These are phyloP conservation scores for Opisthograptis luteolata DNA, from an alignment of 2,888 invertebrate genomes.

Conservation along the genomic window DNA sequence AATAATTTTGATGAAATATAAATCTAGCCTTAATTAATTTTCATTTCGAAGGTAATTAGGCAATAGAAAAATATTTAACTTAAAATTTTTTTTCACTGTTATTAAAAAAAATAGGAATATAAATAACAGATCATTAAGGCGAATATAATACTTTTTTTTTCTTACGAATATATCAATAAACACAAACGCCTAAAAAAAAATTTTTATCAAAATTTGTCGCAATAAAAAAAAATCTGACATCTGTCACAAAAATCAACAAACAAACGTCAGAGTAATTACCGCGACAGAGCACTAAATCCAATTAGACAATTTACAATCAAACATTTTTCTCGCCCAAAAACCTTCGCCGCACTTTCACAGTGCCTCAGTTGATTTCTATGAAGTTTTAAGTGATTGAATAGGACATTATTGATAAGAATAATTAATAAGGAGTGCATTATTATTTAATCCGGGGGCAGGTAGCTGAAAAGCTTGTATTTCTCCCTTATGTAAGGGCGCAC, in stretches of 20 bases:
- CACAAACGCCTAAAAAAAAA: no score
- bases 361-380: neutral
- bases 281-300: neutral
- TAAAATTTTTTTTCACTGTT: neutral
- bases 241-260: no score
- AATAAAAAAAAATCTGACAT: no score
- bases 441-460: slow-evolving; percentile 92
- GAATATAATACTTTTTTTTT: no score
- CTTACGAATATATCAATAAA: no score
- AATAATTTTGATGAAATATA: slow-evolving; percentile 3
- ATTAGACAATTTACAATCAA: neutral
- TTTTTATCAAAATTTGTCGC: no score
- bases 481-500: slow-evolving; percentile 96
- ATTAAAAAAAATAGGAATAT: neutral
- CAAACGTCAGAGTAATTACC: no score
- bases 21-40: neutral
- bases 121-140: no score
- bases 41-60: neutral
- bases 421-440: neutral
- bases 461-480: slow-evolving; percentile 94
- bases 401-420: slow-evolving; percentile 12
- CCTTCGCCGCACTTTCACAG: neutral
- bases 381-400: neutral
- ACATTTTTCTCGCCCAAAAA: neutral
- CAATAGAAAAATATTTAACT: neutral